Evolutionary conservation across 2,113 vertebrate genomes (phyloP), one percentile per base, ranked within the genome.

Genomic region (Larimichthys polyactis): DNA sequence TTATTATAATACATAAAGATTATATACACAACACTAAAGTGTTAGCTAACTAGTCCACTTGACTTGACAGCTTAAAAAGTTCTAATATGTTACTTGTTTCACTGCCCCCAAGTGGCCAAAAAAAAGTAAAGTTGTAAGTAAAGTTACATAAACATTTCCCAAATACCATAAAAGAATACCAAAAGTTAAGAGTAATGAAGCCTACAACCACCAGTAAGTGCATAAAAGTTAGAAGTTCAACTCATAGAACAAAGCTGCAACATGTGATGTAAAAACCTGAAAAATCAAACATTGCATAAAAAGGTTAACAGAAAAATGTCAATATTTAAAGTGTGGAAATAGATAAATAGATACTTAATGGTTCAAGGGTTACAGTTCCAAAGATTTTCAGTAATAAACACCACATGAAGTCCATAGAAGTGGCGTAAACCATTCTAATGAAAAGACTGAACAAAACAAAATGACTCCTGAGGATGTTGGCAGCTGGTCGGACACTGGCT

Each of bases 391-490:
- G 15, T 29, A 11, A 40, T 32, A 62, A 60, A 70, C 19, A 48
- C 4, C 32, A 20, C 11, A 32, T 63, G 60, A 52, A 48, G 32
- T 68, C 43, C 19, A 32, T 10, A 77, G 12, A 75, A 60, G 55
- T 69, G 36, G 17, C 57, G 32, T 51, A 32, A 71, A 48, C 32
- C 9, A 19, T 64, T 0, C 43, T 71, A 20, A 57, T 71, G 10
- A 81, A 60, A 60, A 73, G 0, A 36, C 29, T 32, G 29, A 71
- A 69, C 20, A 43, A 63, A 67, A 75, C 36, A 55, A 69, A 67
- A 66, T 48, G 29, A 68, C 46, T 83, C 60, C 68, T 71, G 67
- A 67, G 76, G 44, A 57, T 75, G 62, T 75, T 84, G 73, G 83
- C 85, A 88, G 71, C 60, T 62, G 17, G 1, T 65, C n/a, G 54